Base-by-base conservation (phyloP, 2,113 vertebrate species). In the Pogonocichla stellata region DNA sequence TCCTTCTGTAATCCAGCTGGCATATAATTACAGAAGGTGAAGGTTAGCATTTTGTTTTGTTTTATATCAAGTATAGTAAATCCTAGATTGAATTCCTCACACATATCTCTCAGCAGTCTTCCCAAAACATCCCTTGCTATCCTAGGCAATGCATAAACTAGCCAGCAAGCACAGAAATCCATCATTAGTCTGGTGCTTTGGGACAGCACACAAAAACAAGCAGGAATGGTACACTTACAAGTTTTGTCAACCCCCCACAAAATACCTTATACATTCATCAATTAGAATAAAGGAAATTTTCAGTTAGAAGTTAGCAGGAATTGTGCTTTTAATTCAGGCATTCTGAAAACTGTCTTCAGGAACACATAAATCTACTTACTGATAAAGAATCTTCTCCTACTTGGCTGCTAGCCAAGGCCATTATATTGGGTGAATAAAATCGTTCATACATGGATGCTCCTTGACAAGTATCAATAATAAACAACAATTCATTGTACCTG, bases 401-500 rank as follows among this genome's bases (percentile, higher is more conserved):
- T 88, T 99, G 99, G 97, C 99, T 99, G 97, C 99, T 99, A 80
- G 99, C 99, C 94, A 99, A 96, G 48, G 99, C 99, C 98, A 99
- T 99, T 93, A 99, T 98, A 94, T 99, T 99, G 19, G 99, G 99
- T 23, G 99, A 99, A 97, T 99, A 99, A 97, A 99, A 99, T 40
- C 99, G 98, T 93, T 99, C 99, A 61, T 99, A 99, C 99, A 99
- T 99, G 92, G 99, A 99, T 56, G 99, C 99, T 40, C 99, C 99
- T 98, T 99, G 99, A 92, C 99, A 99, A 51, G 99, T 99, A 92
- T 99, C 99, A 71, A 99, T 99, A 95, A 99, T 99, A 97, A 99
- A 99, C 73, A 99, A 97, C 93, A 99, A 96, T 85, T 99, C 99
- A 13, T 99, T 99, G 96, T 99, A 99, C 95, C 99, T 99, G 97